Percentiles rank a stretch among this genome's conserved stretches.
Evolutionary conservation across 2,888 invertebrate genomes (phyloP).

Genomic region (Sarcophaga rosellei): DNA sequence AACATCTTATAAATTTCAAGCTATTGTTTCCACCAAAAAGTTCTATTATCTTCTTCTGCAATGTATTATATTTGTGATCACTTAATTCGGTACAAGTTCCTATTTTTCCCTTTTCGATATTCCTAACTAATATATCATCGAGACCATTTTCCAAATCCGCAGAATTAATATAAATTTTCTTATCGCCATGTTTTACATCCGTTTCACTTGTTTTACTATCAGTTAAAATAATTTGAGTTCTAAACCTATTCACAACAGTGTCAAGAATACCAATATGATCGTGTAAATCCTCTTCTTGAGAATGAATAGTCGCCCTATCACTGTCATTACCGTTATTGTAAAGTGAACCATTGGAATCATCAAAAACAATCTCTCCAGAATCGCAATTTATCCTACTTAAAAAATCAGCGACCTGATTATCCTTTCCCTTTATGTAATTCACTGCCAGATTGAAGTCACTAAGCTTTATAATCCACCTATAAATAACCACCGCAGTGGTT

Average conservation of each 20-base stretch:
- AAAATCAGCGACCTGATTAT: constrained; percentile 27
- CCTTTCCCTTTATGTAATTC: constrained; percentile 24
- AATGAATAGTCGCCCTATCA: constrained; percentile 12
- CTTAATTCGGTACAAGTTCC: constrained; percentile 57
- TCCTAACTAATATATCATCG: constrained; percentile 37
- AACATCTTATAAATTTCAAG: constrained; percentile 62
- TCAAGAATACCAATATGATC: constrained; percentile 39
- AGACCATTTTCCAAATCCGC: constrained; percentile 43
- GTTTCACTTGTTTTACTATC: constrained; percentile 30
- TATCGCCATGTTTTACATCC: constrained; percentile 40
- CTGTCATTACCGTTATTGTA: constrained; percentile 17
- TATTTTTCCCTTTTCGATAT: constrained; percentile 47
- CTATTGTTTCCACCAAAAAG: constrained; percentile 51
- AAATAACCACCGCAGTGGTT: constrained; percentile 27
- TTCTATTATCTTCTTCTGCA: constrained; percentile 60
- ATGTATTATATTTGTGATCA: constrained; percentile 40
- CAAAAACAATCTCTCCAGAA: constrained; percentile 20
- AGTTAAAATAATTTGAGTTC: constrained; percentile 42
- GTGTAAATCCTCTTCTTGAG: constrained; percentile 26
- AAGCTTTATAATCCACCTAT: too few species aligned
- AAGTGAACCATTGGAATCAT: constrained; percentile 10
- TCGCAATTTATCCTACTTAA: constrained; percentile 11
- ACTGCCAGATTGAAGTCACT: too few species aligned
- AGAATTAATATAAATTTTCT: constrained; percentile 42
- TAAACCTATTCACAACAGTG: constrained; percentile 39